These are phyloP conservation scores for Rhagium mordax DNA, from an alignment of 2,888 invertebrate species.

Conservation along the genomic window DNA sequence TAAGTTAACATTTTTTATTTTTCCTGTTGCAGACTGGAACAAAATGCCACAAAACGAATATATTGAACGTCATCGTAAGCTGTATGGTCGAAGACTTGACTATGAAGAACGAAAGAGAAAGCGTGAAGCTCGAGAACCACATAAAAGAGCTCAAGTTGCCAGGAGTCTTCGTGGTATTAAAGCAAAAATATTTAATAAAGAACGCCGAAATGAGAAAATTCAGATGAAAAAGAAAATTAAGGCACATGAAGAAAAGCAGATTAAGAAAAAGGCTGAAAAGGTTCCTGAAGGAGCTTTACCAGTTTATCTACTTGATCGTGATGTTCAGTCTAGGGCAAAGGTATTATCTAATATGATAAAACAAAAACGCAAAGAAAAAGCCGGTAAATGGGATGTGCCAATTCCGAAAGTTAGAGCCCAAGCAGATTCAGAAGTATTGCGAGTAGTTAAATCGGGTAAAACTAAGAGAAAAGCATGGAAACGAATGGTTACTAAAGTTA, in stretches of 20 bases:
- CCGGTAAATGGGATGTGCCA: conserved; percentile 99
- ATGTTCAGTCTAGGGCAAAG: conserved; percentile 94
- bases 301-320: conserved; percentile 97
- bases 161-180: conserved; percentile 94
- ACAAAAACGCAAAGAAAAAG: conserved; percentile 99
- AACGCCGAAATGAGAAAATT: conserved; percentile 97
- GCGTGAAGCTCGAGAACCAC: conserved; percentile 94
- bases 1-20: conserved; percentile 45
- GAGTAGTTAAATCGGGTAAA: conserved; percentile 92
- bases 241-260: conserved; percentile 96
- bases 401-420: conserved; percentile 98
- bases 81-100: conserved; percentile 96
- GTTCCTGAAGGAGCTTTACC: conserved; percentile 94
- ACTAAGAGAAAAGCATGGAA: conserved; percentile 98
- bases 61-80: conserved; percentile 97
- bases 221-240: conserved; percentile 99
- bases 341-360: conserved; percentile 99
- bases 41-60: conserved; percentile 99
- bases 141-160: conserved; percentile 92
- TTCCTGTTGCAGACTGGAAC: conserved; percentile 56
- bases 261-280: conserved; percentile 85
- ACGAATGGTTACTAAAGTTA: conserved; percentile 98
- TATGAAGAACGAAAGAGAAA: conserved; percentile 98
- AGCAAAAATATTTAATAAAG: conserved; percentile 97
- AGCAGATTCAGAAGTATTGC: conserved; percentile 97